These are phyloP conservation scores for Choristoneura rosaceana DNA, from an alignment of 2,888 invertebrate species.

Conservation along the genomic window DNA sequence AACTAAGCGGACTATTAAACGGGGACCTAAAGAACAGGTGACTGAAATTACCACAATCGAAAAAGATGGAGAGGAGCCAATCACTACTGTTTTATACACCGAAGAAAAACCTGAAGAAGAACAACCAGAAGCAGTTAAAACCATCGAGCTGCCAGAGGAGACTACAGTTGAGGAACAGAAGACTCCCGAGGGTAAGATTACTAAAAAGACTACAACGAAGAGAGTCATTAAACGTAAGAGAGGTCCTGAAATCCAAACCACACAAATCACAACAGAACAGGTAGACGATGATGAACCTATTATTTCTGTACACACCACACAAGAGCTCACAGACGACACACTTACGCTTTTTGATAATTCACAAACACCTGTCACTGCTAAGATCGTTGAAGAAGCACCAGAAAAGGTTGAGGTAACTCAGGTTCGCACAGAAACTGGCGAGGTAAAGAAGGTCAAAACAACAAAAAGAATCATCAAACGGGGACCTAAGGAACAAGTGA, in stretches of 20 bases:
- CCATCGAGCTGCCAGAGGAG: constrained; percentile 54
- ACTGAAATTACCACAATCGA: constrained; percentile 77
- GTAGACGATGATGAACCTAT: constrained; percentile 52
- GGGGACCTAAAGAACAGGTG: constrained; percentile 71
- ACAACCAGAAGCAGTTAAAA: constrained; percentile 59
- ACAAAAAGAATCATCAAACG: constrained; percentile 77
- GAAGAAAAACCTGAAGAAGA: constrained; percentile 59
- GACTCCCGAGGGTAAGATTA: constrained; percentile 51
- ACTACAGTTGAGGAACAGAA: constrained; percentile 20
- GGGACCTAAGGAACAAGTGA: constrained; percentile 72
- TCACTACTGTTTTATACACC: constrained; percentile 58
- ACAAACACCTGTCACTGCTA: constrained; percentile 52
- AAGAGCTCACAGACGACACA: constrained; percentile 48
- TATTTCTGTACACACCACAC: constrained; percentile 54
- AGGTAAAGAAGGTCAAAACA: constrained; percentile 61
- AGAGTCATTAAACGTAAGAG: constrained; percentile 53
- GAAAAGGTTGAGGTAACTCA: constrained; percentile 69
- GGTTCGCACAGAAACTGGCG: constrained; percentile 64
- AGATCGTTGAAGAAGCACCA: constrained; percentile 57
- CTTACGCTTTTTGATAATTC: constrained; percentile 55
- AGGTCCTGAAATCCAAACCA: constrained; percentile 51
- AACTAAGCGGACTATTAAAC: constrained; percentile 75
- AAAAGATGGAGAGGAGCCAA: constrained; percentile 64
- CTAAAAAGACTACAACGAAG: constrained; percentile 52
- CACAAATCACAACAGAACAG: constrained; percentile 48